Evolutionary conservation across 2,113 vertebrate genomes (phyloP).

Genomic region (Sinocyclocheilus maitianheensis): DNA sequence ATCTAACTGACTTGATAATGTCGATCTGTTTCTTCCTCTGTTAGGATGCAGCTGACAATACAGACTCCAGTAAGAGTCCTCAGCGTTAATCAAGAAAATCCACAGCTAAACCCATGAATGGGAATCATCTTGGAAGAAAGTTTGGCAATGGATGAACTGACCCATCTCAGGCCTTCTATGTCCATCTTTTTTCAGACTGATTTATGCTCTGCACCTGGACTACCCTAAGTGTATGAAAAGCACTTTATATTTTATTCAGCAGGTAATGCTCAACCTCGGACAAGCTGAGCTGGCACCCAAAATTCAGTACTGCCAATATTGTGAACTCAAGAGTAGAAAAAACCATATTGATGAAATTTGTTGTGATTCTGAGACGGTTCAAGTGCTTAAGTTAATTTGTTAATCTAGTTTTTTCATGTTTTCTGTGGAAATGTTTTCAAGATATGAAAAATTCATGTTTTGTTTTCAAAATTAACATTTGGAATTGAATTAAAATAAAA

Average conservation of each 20-base stretch:
- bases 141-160: no score
- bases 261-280: constrained; percentile 32
- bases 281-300: constrained; percentile 14
- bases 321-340: not conserved
- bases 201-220: constrained; percentile 39
- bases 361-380: not conserved
- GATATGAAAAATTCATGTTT: no score
- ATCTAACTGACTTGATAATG: not conserved
- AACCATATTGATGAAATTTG: not conserved
- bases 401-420: no score
- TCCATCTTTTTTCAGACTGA: constrained; percentile 17
- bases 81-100: no score
- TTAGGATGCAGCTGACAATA: not conserved
- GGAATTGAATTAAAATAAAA: no score
- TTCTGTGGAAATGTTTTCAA: no score
- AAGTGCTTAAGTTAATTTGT: no score
- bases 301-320: not conserved
- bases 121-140: no score
- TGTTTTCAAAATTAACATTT: no score
- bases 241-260: constrained; percentile 22
- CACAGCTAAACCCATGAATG: no score
- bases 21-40: not conserved
- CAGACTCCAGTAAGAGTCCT: no score
- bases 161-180: constrained; percentile 14
- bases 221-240: constrained; percentile 37